Conservation (phyloP, 1,140 invertebrate genomes). For the Conus betulinus region DNA sequence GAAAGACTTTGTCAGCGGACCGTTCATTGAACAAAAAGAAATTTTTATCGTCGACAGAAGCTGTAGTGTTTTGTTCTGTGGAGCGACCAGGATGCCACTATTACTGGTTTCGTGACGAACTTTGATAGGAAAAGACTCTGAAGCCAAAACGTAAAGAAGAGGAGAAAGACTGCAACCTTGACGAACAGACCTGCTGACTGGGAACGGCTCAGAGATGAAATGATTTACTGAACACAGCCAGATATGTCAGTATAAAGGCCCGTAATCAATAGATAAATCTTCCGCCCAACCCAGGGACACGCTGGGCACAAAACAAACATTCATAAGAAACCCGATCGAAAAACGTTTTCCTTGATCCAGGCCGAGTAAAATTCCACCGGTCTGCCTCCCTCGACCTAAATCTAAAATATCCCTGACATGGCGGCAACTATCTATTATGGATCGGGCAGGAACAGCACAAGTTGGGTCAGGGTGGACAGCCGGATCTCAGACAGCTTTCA, state of each 20-base stretch:
- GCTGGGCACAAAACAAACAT: constrained; percentile 28
- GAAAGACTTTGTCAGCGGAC: constrained; percentile 42
- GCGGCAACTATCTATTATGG: constrained; percentile 46
- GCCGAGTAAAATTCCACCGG: not conserved
- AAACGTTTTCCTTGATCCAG: constrained; percentile 38
- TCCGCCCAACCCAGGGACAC: constrained; percentile 35
- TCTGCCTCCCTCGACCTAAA: constrained; percentile 36
- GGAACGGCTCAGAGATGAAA: constrained; percentile 49
- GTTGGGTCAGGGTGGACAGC: constrained; percentile 43
- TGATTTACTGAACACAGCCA: constrained; percentile 33
- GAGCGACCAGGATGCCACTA: constrained; percentile 1
- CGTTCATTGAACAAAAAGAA: constrained; percentile 36
- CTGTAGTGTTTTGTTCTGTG: constrained; percentile 42
- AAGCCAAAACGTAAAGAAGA: constrained; percentile 71
- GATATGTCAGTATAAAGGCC: constrained; percentile 25
- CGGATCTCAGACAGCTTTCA: not conserved
- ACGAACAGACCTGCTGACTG: constrained; percentile 61
- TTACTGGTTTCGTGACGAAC: constrained; percentile 3
- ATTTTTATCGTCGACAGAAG: constrained; percentile 57
- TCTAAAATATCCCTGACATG: constrained; percentile 38
- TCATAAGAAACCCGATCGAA: constrained; percentile 38
- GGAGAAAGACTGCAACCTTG: constrained; percentile 74
- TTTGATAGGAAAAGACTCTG: constrained; percentile 61
- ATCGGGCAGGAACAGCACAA: constrained; percentile 30
- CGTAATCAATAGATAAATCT: constrained; percentile 38